Percentiles rank a stretch among this genome's conserved stretches.
Evolutionary conservation across 2,113 vertebrate genomes (phyloP).

Genomic region (Leucoraja erinaceus): DNA sequence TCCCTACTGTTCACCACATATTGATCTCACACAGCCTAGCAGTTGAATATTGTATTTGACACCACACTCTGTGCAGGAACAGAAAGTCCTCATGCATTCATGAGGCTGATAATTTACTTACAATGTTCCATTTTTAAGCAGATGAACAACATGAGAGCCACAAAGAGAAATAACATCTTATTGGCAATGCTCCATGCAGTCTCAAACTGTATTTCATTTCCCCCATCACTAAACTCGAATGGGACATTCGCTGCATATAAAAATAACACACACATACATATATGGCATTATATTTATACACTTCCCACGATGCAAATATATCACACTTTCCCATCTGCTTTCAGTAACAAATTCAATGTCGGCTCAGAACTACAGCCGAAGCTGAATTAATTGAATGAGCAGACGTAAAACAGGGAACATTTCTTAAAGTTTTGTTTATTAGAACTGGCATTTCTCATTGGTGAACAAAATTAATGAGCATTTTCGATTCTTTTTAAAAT

Average conservation of each 20-base stretch:
- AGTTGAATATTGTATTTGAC: neutral
- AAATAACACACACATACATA: neutral
- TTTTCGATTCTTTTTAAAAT: neutral
- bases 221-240: neutral
- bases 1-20: neutral
- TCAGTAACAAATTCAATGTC: constrained; percentile 3
- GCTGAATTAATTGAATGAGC: constrained; percentile 22
- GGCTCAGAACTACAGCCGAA: neutral
- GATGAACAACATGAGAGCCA: neutral
- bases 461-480: neutral
- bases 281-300: neutral
- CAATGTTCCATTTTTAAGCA: neutral
- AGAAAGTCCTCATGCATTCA: neutral
- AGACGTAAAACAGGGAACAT: neutral
- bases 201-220: neutral
- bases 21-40: neutral
- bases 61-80: neutral
- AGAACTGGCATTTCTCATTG: neutral
- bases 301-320: neutral
- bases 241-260: neutral
- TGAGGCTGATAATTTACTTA: neutral
- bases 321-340: constrained; percentile 34
- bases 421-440: neutral
- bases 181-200: neutral
- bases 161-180: neutral